Evolutionary conservation across 2,888 invertebrate species (phyloP), one percentile per base, ranked within the genome.

Genomic region (Callosobruchus maculatus): DNA sequence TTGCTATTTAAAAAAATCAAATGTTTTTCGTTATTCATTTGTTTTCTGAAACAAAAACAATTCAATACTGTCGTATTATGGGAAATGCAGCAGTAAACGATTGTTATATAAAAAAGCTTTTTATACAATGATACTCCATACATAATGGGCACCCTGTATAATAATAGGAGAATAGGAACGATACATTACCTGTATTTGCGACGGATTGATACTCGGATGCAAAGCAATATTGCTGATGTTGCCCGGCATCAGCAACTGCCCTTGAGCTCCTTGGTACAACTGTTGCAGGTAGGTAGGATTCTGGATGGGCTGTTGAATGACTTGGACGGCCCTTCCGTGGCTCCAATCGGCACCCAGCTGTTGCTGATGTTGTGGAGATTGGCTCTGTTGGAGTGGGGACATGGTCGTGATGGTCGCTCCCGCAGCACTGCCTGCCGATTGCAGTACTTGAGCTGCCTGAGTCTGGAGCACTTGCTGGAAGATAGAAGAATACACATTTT

Each of bases 301-400:
- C 85, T 94, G 93, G 71, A 94, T 85, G 0, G 94, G 94, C 82
- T 95, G 95, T 84, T 94, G 94, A 81, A 96, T 94, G 22, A 96
- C 93, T 85, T 96, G 96, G 49, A 96, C 86, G 4, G 81, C 81
- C 4, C 93, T 89, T n/a, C 93, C 90, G 78, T 93, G 92, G 73
- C 92, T 90, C 90, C 93, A 92, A 82, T 94, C 94, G 76, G 91
- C 88, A 72, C 91, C 87, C 81, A 91, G 90, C 78, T 89, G 93
- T 71, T 88, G 92, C 81, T 89, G 93, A 71, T 84, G 83, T 20
- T 30, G 31, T 20, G 82, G 81, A 3, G 81, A 78, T 0, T 89
- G 89, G 9, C 91, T 87, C 78, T 91, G 90, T 77, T 94, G 94
- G 82, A 94, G 88, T 0, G 94, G 93, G 3, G 94, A 93, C 93